phyloP scores from a whole-genome alignment of 2,797 vertebrate species.

The Acanthopagrus latus region DNA sequence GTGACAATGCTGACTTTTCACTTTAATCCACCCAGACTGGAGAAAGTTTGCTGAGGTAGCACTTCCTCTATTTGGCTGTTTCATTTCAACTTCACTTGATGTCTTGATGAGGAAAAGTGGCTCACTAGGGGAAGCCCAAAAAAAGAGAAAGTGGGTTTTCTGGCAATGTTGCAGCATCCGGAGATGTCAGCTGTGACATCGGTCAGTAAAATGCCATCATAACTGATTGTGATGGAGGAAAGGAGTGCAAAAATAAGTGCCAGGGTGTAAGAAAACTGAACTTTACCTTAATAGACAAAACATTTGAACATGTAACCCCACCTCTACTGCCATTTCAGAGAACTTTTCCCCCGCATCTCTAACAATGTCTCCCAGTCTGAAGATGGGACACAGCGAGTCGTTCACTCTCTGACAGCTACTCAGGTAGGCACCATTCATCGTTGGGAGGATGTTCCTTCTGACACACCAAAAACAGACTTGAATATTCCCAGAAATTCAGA shows the following conservation, averaged over 20 bases:
- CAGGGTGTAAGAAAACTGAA: not conserved
- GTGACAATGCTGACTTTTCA: not conserved
- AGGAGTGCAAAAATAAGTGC: not conserved
- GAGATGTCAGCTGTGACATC: not conserved
- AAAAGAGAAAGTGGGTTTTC: not conserved
- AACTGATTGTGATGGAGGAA: not conserved
- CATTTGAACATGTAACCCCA: constrained; percentile 47
- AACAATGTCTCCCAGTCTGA: constrained; percentile 88
- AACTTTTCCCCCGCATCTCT: constrained; percentile 88
- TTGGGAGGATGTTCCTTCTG: constrained; percentile 89
- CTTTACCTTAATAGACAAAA: not conserved
- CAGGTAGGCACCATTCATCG: constrained; percentile 83
- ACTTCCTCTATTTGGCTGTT: constrained; percentile 16
- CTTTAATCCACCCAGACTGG: constrained; percentile 6
- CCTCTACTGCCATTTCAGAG: constrained; percentile 88
- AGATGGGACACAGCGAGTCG: constrained; percentile 88
- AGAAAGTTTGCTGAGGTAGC: not conserved
- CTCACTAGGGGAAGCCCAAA: not conserved
- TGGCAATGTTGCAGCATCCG: not conserved
- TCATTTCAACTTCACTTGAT: constrained; percentile 36
- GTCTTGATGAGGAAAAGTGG: not conserved
- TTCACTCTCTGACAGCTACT: constrained; percentile 77
- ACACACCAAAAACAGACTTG: not conserved
- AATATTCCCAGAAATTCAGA: not conserved
- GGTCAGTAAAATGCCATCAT: not conserved